Conservation (phyloP, 2,113 vertebrate species). For the Oplegnathus fasciatus region DNA sequence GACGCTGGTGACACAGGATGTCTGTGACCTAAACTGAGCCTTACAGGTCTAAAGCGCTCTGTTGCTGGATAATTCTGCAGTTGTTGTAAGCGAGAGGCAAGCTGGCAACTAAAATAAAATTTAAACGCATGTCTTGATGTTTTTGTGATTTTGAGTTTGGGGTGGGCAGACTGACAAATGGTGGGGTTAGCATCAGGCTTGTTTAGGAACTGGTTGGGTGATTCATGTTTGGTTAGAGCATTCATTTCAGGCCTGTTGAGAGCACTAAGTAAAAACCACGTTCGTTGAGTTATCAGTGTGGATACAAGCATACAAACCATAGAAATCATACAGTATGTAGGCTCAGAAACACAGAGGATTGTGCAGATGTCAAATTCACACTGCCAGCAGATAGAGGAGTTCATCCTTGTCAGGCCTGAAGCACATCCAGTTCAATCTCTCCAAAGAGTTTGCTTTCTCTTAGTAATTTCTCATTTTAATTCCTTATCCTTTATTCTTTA, state of each 20-base stretch:
- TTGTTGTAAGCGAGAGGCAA: not conserved
- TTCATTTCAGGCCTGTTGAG: not conserved
- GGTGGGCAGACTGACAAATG: not conserved
- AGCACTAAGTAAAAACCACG: not conserved
- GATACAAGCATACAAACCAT: not conserved
- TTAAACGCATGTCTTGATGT: not conserved
- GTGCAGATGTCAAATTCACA: not conserved
- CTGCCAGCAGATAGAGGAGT: not conserved
- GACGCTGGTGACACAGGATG: not conserved
- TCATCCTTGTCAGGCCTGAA: not conserved
- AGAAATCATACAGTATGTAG: not conserved
- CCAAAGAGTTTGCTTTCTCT: not conserved
- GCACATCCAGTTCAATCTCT: not conserved
- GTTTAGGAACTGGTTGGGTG: not conserved
- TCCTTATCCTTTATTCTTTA: not conserved
- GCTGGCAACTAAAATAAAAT: too few relatives aligned
- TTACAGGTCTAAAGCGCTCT: not conserved
- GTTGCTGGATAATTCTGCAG: not conserved
- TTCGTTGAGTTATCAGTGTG: not conserved
- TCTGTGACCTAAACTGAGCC: not conserved
- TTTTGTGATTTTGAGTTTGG: not conserved
- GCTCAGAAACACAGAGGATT: not conserved
- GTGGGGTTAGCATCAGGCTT: not conserved
- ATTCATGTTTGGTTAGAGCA: not conserved
- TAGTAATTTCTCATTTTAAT: not conserved